Percentiles rank a stretch among this genome's conserved stretches.
Evolutionary conservation across 2,113 vertebrate genomes (phyloP).

Genomic region (Gambusia holbrooki): DNA sequence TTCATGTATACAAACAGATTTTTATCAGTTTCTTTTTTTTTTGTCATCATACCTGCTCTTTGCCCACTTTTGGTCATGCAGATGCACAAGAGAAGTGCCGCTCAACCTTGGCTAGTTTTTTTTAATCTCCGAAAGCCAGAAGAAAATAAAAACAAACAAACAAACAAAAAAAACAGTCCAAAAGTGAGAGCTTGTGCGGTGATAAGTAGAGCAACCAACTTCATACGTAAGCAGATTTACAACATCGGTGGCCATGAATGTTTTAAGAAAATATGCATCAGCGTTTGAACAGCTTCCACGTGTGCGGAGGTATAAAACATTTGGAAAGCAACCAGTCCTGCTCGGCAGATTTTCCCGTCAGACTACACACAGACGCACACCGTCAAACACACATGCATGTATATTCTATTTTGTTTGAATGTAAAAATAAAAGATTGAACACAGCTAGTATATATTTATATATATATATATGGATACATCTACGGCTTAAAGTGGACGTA

Average conservation of each 20-base stretch:
- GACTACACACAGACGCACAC: conserved; percentile 68
- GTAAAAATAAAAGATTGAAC: conserved; percentile 77
- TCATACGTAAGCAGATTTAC: conserved; percentile 40
- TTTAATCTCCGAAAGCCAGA: conserved; percentile 23
- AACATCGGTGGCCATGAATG: conserved; percentile 49
- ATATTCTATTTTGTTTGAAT: conserved; percentile 65
- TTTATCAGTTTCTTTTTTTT: conserved; percentile 42
- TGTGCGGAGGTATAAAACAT: conserved; percentile 77
- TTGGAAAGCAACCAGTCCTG: conserved; percentile 60
- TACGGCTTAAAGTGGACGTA: conserved; percentile 74
- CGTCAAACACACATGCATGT: conserved; percentile 70
- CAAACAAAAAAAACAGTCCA: conserved; percentile 19
- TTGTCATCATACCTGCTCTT: conserved; percentile 56
- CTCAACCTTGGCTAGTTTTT: conserved; percentile 37
- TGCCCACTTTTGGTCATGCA: conserved; percentile 56
- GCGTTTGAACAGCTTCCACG: conserved; percentile 41
- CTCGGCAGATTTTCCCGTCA: conserved; percentile 51
- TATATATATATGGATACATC: conserved; percentile 50
- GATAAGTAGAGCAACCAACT: conserved; percentile 12
- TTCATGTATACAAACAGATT: conserved; percentile 77
- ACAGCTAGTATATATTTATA: conserved; percentile 53
- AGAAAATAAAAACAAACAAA: conserved; percentile 17
- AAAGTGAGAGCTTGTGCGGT: conserved; percentile 36
- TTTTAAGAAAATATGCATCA: conserved; percentile 49
- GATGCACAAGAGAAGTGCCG: conserved; percentile 63